A percentile compares a stretch with the other conserved stretches of the same genome.
phyloP scores from a whole-genome alignment of 2,888 invertebrate species.

The Drosophila anomalipes region DNA sequence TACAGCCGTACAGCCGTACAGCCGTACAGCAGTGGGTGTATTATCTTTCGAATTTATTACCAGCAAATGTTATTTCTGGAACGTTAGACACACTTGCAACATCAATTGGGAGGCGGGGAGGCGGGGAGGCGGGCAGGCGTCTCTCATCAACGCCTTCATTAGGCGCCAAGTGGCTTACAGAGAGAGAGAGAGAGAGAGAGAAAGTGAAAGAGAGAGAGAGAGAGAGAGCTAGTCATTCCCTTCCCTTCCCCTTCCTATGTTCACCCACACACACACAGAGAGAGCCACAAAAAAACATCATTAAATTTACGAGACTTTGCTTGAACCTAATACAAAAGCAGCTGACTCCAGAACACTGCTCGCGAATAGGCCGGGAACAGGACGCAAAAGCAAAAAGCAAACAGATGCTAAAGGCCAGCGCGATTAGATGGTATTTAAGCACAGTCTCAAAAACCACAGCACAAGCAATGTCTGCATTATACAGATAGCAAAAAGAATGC shows the following conservation, averaged over 20 bases:
- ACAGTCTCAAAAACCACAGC: conserved; percentile 5
- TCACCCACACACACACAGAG: not conserved
- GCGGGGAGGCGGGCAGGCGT: conserved; percentile 16
- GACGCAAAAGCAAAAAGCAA: conserved; percentile 12
- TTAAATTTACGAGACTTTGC: conserved; percentile 72
- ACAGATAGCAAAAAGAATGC: conserved; percentile 8
- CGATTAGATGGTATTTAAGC: conserved; percentile 18
- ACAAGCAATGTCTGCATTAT: conserved; percentile 15
- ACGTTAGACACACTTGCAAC: conserved; percentile 69
- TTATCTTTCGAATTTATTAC: conserved; percentile 80
- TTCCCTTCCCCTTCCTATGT: not conserved
- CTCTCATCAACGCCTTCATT: conserved; percentile 81
- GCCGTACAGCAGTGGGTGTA: conserved; percentile 64
- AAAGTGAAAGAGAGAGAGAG: conserved; percentile 1
- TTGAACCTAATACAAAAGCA: conserved; percentile 51
- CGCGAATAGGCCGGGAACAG: conserved; percentile 15
- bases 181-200: not conserved
- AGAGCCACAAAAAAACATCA: conserved; percentile 61
- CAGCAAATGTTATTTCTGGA: conserved; percentile 81
- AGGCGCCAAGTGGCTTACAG: conserved; percentile 65
- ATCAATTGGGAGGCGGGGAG: not conserved
- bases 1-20: not conserved
- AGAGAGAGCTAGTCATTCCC: not conserved
- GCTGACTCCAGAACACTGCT: conserved; percentile 27
- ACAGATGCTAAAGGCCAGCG: conserved; percentile 32